A percentile compares a stretch with the other conserved stretches of the same genome.
Conservation (phyloP, 2,113 vertebrate genomes). For the Neoarius graeffei region DNA sequence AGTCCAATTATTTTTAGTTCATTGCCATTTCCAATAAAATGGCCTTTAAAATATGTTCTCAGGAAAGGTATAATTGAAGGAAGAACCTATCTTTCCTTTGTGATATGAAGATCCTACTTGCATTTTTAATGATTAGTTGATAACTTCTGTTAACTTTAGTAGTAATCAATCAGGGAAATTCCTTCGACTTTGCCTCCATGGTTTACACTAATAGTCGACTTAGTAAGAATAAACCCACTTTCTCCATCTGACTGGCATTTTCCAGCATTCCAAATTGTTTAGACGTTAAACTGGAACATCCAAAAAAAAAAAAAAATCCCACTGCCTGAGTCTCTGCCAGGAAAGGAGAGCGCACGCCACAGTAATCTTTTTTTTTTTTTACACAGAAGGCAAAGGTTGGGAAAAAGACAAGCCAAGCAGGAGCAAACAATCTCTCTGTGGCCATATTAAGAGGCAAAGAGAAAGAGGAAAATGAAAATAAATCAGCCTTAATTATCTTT, state of each 20-base stretch:
- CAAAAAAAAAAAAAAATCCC: conserved; percentile 5
- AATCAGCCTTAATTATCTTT: conserved; percentile 40
- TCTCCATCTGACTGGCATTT: conserved; percentile 17
- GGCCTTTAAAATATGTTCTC: background rate
- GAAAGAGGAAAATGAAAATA: conserved; percentile 32
- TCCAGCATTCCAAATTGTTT: conserved; percentile 32
- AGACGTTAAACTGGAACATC: conserved; percentile 26
- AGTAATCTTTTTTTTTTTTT: conserved; percentile 2
- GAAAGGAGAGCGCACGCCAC: background rate
- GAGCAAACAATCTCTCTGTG: conserved; percentile 25
- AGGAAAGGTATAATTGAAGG: background rate
- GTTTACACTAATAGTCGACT: background rate
- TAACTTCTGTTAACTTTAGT: background rate
- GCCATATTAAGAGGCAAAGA: conserved; percentile 23
- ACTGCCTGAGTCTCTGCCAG: conserved; percentile 13
- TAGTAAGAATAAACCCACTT: background rate
- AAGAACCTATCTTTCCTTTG: background rate
- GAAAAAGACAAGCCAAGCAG: conserved; percentile 28
- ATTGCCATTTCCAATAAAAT: background rate
- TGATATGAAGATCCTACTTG: background rate
- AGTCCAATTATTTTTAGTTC: background rate
- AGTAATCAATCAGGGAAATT: background rate
- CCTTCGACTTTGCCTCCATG: background rate
- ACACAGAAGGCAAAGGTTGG: conserved; percentile 19
- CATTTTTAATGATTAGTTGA: background rate